phyloP scores from a whole-genome alignment of 2,113 vertebrate species.

The Plecturocebus donacophilus region DNA sequence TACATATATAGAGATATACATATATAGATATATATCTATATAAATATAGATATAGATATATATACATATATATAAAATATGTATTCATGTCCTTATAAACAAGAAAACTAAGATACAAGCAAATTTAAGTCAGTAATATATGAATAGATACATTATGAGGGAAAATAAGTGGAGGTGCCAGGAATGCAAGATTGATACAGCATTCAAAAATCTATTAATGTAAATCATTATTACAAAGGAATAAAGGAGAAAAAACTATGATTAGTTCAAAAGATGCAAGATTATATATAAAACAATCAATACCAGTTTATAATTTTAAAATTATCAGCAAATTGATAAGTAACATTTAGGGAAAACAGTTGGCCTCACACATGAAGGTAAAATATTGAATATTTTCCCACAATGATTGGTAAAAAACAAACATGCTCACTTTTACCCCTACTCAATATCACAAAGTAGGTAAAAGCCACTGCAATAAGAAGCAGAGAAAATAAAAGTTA shows the following conservation, averaged over 20 bases:
- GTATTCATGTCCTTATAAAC: neutral
- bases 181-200: neutral
- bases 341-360: neutral
- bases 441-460: neutral
- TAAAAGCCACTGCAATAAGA: neutral
- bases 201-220: neutral
- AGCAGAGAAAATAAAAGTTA: neutral
- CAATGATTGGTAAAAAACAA: neutral
- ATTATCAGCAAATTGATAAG: neutral
- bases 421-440: neutral
- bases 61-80: no score
- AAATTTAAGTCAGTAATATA: neutral
- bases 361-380: neutral
- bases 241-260: neutral
- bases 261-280: neutral
- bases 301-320: neutral
- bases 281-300: neutral
- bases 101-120: neutral
- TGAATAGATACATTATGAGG: neutral
- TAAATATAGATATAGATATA: no score
- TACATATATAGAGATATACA: no score
- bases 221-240: neutral
- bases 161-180: neutral
- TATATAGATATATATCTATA: no score
- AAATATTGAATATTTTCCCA: neutral